Base-by-base conservation (phyloP, 2,797 vertebrate genomes). In the Anguilla anguilla region DNA sequence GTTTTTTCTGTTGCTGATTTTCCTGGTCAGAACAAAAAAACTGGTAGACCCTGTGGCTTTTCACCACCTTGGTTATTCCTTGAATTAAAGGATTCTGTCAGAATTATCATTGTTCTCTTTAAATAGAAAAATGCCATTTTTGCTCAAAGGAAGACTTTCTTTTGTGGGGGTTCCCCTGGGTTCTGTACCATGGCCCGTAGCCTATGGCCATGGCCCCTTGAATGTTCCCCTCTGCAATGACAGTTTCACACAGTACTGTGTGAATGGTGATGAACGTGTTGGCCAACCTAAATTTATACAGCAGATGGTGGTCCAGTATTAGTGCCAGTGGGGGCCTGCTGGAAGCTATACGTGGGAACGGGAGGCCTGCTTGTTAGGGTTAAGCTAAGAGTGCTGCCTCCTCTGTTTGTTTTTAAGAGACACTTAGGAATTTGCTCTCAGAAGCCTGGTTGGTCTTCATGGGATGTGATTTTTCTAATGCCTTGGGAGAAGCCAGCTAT, bases 401-500 rank as follows among this genome's bases (percentile, higher is more conserved):
- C 17, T 22, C 15, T 85, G 35, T 87, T 59, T 87, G 35, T 69
- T 67, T 67, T 72, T 69, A 67, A 85, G 77, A 86, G 53, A 61
- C 74, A 72, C 43, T 17, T 69, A 22, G 19, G 64, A 86, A 51
- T 72, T 25, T 25, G 61, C 43, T 72, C 61, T 72, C 22, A 39
- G 64, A 46, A 35, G 53, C 82, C 28, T 82, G 53, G 13, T n/a
- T 35, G 25, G 28, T 57, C 61, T 39, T 86, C 53, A 81, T 28
- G 86, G 53, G 51, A 81, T 6, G 31, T 53, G 55, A 57, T 83
- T 87, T 61, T 64, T 87, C 19, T n/a, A 85, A 85, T 67, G 57
- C 84, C 84, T 22, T 19, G 28, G 55, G 77, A 83, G 49, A 55
- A 49, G 53, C 39, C 28, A 22, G 35, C 35, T 83, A 46, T 83